A percentile compares a stretch with the other conserved stretches of the same genome.
Evolutionary conservation across 2,888 invertebrate genomes (phyloP).

Genomic region (Gastracanthus pulcherrimus): DNA sequence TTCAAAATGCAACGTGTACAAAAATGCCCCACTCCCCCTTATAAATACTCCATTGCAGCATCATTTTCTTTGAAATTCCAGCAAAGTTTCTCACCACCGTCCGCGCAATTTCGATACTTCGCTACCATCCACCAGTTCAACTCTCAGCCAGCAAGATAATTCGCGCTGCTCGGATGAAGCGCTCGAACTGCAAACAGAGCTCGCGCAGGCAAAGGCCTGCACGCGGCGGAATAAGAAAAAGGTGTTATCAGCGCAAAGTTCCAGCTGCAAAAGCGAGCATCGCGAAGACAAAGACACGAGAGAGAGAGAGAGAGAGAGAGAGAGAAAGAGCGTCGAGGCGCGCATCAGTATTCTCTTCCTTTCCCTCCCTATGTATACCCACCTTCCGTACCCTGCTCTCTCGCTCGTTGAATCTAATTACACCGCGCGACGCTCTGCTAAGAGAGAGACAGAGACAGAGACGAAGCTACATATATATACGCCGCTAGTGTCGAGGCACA

Average conservation of each 20-base stretch:
- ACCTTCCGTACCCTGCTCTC: slow-evolving; percentile 61
- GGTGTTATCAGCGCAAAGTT: slow-evolving; percentile 21
- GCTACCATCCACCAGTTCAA: no score
- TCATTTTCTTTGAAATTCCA: no score
- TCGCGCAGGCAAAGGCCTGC: not conserved
- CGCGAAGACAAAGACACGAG: no score
- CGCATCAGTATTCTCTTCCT: slow-evolving; percentile 56
- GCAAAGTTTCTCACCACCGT: no score
- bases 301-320: slow-evolving; percentile 17
- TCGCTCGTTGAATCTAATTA: slow-evolving; percentile 78
- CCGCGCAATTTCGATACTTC: no score
- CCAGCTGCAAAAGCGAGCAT: not conserved
- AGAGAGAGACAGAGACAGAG: slow-evolving; percentile 19
- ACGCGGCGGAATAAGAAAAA: not conserved
- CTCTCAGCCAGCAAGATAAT: no score
- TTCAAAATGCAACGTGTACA: no score
- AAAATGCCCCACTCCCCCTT: no score
- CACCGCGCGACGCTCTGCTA: slow-evolving; percentile 61
- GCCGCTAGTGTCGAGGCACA: not conserved
- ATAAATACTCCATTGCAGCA: no score
- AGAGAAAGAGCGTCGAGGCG: not conserved
- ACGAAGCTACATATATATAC: not conserved
- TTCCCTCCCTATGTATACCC: slow-evolving; percentile 65
- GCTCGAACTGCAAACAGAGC: not conserved
- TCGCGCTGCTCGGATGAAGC: no score